A percentile compares a stretch with the other conserved stretches of the same genome.
Conservation (phyloP, 2,113 vertebrate genomes). For the Cairina moschata region DNA sequence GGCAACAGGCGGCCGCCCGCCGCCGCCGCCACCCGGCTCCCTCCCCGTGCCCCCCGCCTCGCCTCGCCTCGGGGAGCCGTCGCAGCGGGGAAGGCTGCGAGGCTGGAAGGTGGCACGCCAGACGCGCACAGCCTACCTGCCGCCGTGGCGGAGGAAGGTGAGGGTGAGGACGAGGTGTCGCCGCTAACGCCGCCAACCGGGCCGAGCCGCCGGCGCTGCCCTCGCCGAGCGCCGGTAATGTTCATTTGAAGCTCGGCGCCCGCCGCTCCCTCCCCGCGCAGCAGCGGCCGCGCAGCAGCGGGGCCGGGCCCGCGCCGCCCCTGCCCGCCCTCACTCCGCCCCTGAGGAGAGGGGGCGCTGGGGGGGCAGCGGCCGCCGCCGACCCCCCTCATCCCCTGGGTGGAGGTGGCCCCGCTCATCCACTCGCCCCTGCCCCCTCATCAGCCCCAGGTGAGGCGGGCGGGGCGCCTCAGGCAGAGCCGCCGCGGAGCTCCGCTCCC, state of each 20-base stretch:
- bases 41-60: not conserved
- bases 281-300: not conserved
- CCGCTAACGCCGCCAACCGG: not conserved
- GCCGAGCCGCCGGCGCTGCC: constrained; percentile 31
- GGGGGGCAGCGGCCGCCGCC: not conserved
- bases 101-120: not conserved
- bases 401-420: not conserved
- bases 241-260: constrained; percentile 64
- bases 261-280: constrained; percentile 24
- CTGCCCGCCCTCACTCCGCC: not conserved
- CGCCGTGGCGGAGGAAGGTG: not conserved
- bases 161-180: not conserved
- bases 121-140: constrained; percentile 21
- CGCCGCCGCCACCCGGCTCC: not conserved
- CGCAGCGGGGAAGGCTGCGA: not conserved
- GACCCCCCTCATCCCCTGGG: too few relatives aligned
- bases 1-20: not conserved
- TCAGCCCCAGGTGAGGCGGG: rapidly evolving
- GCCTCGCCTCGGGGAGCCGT: not conserved
- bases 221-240: constrained; percentile 12
- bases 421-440: rapidly evolving
- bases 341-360: not conserved
- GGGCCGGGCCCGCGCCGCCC: not conserved
- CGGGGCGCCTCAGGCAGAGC: rapidly evolving
- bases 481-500: rapidly evolving